Percentiles rank a stretch among this genome's conserved stretches.
Evolutionary conservation across 92 coral and sea anemone genomes (phyloP).

Genomic region (Zoanthus sansibaricus): DNA sequence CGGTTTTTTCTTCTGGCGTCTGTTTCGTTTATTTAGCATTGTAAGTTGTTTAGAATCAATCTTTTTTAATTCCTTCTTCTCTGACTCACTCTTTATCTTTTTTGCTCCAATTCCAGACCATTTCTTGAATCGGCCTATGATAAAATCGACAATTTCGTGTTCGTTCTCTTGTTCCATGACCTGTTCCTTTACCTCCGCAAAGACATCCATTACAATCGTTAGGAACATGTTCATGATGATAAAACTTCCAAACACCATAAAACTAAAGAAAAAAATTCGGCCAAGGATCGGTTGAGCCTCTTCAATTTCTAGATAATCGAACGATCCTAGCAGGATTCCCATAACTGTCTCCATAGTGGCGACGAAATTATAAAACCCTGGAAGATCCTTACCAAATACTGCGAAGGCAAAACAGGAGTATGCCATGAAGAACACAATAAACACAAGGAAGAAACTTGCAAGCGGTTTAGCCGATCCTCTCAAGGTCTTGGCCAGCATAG

Average conservation of each 20-base stretch:
- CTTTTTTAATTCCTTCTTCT: slow-evolving; percentile 63
- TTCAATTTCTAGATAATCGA: slow-evolving; percentile 81
- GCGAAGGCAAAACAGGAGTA: slow-evolving; percentile 89
- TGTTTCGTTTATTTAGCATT: slow-evolving; percentile 60
- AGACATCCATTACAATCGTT: slow-evolving; percentile 88
- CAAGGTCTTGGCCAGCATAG: slow-evolving; percentile 81
- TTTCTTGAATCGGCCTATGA: slow-evolving; percentile 80
- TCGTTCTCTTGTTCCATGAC: slow-evolving; percentile 71
- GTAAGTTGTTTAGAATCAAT: slow-evolving; percentile 61
- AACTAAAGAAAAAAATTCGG: slow-evolving; percentile 85
- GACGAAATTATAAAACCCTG: slow-evolving; percentile 71
- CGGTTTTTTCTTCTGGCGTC: slow-evolving; percentile 52
- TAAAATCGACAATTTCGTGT: slow-evolving; percentile 87
- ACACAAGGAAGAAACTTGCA: slow-evolving; percentile 86
- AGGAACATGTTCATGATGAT: slow-evolving; percentile 92
- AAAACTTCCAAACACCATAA: slow-evolving; percentile 92
- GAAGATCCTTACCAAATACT: slow-evolving; percentile 81
- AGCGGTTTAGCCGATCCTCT: slow-evolving; percentile 88
- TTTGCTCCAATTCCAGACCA: slow-evolving; percentile 84
- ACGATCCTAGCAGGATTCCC: slow-evolving; percentile 89
- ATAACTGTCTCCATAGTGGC: slow-evolving; percentile 86
- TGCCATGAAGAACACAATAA: slow-evolving; percentile 84
- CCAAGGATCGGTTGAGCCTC: slow-evolving; percentile 82
- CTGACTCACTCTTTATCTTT: slow-evolving; percentile 64
- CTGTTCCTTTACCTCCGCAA: slow-evolving; percentile 80